phyloP scores from a whole-genome alignment of 2,888 invertebrate species.

The Lochmaea capreae region DNA sequence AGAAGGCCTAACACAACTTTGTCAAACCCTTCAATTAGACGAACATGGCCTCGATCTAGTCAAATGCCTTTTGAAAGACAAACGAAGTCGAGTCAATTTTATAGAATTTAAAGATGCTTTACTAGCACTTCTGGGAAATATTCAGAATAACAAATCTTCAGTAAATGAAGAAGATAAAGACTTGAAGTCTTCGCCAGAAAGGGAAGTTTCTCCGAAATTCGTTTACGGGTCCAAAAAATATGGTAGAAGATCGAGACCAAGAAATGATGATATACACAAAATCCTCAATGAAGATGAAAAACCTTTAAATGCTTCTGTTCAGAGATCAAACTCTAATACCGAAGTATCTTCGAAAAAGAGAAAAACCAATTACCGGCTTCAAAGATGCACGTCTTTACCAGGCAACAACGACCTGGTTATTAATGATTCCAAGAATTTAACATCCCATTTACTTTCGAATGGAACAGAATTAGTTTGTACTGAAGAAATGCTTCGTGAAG shows the following conservation, averaged over 20 bases:
- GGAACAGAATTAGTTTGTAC: conserved; percentile 63
- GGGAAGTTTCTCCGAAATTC: conserved; percentile 79
- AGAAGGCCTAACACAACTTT: conserved; percentile 75
- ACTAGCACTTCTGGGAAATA: conserved; percentile 74
- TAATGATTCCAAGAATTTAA: conserved; percentile 57
- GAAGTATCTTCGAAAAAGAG: conserved; percentile 68
- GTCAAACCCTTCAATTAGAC: conserved; percentile 82
- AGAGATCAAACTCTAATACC: conserved; percentile 70
- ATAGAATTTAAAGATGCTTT: conserved; percentile 82
- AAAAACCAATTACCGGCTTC: conserved; percentile 67
- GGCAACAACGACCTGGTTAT: conserved; percentile 58
- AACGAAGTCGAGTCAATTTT: conserved; percentile 72
- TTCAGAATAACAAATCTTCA: conserved; percentile 51
- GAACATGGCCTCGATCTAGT: conserved; percentile 72
- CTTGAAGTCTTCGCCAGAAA: conserved; percentile 69
- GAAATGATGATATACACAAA: conserved; percentile 61
- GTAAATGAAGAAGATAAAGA: conserved; percentile 49
- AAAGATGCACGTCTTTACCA: conserved; percentile 70
- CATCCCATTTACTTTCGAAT: conserved; percentile 43
- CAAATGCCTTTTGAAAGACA: conserved; percentile 67
- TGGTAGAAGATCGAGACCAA: conserved; percentile 78
- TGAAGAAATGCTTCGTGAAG: conserved; percentile 72
- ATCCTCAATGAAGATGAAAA: conserved; percentile 63
- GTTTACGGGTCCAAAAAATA: conserved; percentile 82
- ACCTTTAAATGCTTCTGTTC: conserved; percentile 62